These are phyloP conservation scores for Noctilio leporinus DNA, from an alignment of 2,113 vertebrate species.

Conservation along the genomic window DNA sequence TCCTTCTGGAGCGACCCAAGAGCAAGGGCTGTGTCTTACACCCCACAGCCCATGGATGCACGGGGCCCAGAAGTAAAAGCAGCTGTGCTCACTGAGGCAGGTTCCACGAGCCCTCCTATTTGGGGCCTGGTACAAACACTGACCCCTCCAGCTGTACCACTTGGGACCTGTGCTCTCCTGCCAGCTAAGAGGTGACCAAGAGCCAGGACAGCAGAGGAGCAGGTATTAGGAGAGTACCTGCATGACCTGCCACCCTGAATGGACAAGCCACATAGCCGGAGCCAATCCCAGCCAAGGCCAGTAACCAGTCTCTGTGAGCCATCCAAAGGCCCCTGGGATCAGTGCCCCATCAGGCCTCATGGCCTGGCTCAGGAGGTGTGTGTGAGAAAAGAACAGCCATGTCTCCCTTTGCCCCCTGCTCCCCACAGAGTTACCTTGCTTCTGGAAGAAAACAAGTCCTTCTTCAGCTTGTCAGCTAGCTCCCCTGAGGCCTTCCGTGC, in stretches of 20 bases:
- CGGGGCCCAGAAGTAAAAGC: not conserved
- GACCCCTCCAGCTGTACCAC: not conserved
- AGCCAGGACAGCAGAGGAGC: not conserved
- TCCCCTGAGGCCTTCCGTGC: slow-evolving; percentile 86
- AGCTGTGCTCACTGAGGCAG: not conserved
- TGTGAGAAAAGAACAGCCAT: not conserved
- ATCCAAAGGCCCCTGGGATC: not conserved
- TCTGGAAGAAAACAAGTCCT: slow-evolving; percentile 87
- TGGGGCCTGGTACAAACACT: not conserved
- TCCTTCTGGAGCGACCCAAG: not conserved
- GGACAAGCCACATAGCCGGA: not conserved
- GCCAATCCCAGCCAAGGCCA: not conserved
- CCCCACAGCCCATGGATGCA: not conserved
- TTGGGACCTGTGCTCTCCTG: not conserved
- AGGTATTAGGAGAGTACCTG: not conserved
- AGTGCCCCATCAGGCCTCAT: too few relatives aligned
- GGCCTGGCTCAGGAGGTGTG: not conserved
- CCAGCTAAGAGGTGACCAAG: not conserved
- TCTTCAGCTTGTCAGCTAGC: slow-evolving; percentile 90
- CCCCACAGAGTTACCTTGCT: slow-evolving; percentile 83
- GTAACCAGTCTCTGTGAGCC: not conserved
- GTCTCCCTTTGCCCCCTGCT: not conserved
- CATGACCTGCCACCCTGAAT: not conserved
- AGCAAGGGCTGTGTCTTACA: not conserved
- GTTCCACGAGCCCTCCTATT: not conserved